Percentiles rank a stretch among this genome's conserved stretches.
phyloP scores from a whole-genome alignment of 2,888 invertebrate genomes.

The Acleris cristana region DNA sequence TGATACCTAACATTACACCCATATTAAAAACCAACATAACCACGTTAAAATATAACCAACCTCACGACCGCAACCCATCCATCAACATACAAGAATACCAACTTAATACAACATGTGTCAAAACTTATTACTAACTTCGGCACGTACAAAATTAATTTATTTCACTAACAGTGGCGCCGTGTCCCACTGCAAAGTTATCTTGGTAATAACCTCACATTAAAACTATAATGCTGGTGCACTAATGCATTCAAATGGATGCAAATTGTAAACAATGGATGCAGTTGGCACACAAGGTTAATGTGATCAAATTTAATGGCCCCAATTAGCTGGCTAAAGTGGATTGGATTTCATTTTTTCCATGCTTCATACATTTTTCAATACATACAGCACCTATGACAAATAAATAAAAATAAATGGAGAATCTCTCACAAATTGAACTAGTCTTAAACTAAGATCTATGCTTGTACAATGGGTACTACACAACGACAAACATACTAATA shows the following conservation, averaged over 20 bases:
- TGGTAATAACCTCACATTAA: slow-evolving; percentile 18
- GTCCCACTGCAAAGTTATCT: slow-evolving; percentile 1
- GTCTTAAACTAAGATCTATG: no score
- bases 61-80: slow-evolving; percentile 18
- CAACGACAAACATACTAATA: no score
- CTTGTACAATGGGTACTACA: no score
- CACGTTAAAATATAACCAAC: slow-evolving; percentile 9
- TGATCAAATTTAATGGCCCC: slow-evolving; percentile 40
- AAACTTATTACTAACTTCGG: neutral
- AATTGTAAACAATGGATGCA: slow-evolving; percentile 46
- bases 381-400: no score
- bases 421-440: no score
- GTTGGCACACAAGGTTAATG: slow-evolving; percentile 47
- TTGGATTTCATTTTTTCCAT: neutral
- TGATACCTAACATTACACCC: slow-evolving; percentile 26
- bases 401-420: no score
- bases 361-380: no score
- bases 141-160: neutral
- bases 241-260: slow-evolving; percentile 56
- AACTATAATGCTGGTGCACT: slow-evolving; percentile 26
- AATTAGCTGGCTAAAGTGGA: slow-evolving; percentile 8
- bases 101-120: neutral
- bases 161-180: neutral
- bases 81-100: slow-evolving; percentile 12
- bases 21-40: slow-evolving; percentile 27